phyloP scores from a whole-genome alignment of 2,888 invertebrate species.

The Drosophila anceps region DNA sequence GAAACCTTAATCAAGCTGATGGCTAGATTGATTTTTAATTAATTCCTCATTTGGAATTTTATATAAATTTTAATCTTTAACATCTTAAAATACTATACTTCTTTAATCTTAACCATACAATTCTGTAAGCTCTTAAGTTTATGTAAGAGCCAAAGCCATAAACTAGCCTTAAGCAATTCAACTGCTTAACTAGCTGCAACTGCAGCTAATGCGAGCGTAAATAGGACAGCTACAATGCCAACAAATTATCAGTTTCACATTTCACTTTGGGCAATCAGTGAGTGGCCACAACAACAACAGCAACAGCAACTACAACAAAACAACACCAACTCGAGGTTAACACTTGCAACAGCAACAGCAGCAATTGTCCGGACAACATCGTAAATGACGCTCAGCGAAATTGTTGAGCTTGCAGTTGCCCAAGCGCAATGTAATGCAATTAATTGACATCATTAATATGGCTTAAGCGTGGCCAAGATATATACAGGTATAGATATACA shows the following conservation, averaged over 20 bases:
- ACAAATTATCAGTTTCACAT: constrained; percentile 64
- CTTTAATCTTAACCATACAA: too few relatives aligned
- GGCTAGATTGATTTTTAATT: too few relatives aligned
- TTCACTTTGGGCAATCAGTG: constrained; percentile 54
- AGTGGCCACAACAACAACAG: constrained; percentile 9
- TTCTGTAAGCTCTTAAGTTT: neutral
- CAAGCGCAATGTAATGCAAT: constrained; percentile 55
- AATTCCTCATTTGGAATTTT: too few relatives aligned
- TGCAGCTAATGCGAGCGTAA: constrained; percentile 3
- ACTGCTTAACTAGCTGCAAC: constrained; percentile 15
- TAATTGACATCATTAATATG: constrained; percentile 71
- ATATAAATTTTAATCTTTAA: too few relatives aligned
- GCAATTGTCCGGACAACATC: constrained; percentile 14
- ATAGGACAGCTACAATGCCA: constrained; percentile 7
- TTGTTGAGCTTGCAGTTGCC: constrained; percentile 29
- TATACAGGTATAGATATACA: neutral
- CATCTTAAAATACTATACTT: neutral
- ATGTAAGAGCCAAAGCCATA: neutral
- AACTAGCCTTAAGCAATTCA: neutral
- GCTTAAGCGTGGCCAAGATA: constrained; percentile 47
- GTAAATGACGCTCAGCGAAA: constrained; percentile 29
- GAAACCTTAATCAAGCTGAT: neutral
- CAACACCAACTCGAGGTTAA: neutral
- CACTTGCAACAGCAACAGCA: constrained; percentile 10
- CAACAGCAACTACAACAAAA: constrained; percentile 3